Evolutionary conservation across 2,797 vertebrate genomes (phyloP), one percentile per base, ranked within the genome.

Genomic region (Thamnophis elegans): DNA sequence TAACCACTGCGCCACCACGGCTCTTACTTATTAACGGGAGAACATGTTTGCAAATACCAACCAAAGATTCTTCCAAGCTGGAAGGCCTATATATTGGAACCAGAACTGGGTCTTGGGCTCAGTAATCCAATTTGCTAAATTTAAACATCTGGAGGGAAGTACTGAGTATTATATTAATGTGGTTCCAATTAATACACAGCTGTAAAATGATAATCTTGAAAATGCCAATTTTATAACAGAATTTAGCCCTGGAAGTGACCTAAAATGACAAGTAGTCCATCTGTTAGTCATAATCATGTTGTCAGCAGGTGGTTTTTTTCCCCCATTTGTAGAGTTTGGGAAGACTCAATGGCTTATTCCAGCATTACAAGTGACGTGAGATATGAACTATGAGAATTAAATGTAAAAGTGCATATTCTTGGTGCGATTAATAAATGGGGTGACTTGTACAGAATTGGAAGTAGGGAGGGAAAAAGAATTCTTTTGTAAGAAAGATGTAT

Each of bases 71-170:
- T 65, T 54, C 16, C 87, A 42, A 25, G 12, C 55, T 85, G 2
- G 22, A 89, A 1, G 1, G 56, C 26, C n/a, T 94, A 94, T 59
- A 28, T 91, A 91, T 55, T 65, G 94, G 82, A 82, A 92, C 1
- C 32, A n/a, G n/a, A n/a, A n/a, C n/a, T 82, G 14, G 1, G 60
- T 91, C 94, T 91, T 86, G 0, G 85, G 26, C 11, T n/a, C 13
- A 92, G 56, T 90, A 7, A 93, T 86, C 58, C 20, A 32, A 7
- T 89, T 89, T 93, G 62, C 59, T 42, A 1, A 92, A 93, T 94
- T 89, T 5, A 3, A 87, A 90, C 16, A 89, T 88, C 58, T n/a
- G 58, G 32, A 88, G 59, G 54, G 93, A 93, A 95, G 90, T 82
- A 85, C 0, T 22, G 89, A 54, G 0, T 11, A 13, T 91, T 93